Conservation (phyloP, 2,113 vertebrate genomes). For the Atlantisia rogersi region DNA sequence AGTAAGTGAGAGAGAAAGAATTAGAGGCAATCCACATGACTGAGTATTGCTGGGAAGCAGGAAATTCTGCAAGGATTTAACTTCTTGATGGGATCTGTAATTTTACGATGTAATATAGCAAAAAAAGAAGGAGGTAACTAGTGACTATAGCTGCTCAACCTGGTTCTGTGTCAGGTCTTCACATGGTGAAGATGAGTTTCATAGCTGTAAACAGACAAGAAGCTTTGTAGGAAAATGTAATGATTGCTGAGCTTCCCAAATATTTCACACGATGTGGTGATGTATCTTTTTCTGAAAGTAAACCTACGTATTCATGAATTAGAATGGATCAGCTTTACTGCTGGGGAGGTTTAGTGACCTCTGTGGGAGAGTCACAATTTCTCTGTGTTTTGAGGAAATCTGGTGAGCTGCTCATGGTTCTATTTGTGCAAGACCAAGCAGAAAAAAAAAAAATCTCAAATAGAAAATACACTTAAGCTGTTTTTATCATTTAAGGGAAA, state of each 20-base stretch:
- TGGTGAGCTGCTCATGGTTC: neutral
- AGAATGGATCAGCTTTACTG: neutral
- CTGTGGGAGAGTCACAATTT: neutral
- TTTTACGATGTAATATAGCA: neutral
- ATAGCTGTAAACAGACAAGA: neutral
- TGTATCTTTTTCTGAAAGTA: neutral
- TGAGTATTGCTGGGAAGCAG: constrained; percentile 18
- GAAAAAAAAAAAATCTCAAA: neutral
- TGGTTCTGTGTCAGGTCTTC: neutral
- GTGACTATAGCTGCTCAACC: neutral
- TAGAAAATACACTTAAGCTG: neutral
- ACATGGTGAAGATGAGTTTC: neutral
- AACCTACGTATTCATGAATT: neutral
- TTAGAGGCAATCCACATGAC: constrained; percentile 8
- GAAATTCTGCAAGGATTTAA: neutral
- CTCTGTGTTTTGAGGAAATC: neutral
- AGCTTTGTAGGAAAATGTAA: neutral
- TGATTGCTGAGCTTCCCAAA: neutral
- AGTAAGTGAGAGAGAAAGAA: neutral
- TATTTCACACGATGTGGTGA: neutral
- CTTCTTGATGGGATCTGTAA: constrained; percentile 34
- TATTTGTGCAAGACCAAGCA: neutral
- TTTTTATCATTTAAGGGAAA: neutral
- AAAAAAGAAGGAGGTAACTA: neutral
- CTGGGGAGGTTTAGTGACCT: neutral